Conservation (phyloP, 1,140 invertebrate species). For the Drosophila melanica region DNA sequence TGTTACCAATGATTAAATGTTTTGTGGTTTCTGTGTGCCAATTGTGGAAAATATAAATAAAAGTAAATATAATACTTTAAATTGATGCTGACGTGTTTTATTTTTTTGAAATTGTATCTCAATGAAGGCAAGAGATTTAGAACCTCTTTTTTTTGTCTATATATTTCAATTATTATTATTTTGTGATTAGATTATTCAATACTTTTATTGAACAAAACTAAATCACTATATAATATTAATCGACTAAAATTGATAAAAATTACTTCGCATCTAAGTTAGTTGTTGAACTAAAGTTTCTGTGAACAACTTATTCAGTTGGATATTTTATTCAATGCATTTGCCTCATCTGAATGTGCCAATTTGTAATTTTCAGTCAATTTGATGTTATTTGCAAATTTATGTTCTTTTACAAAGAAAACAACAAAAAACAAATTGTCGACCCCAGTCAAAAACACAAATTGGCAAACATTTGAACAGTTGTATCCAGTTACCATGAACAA, state of each 20-base stretch:
- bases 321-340: no score
- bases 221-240: no score
- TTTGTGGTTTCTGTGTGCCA: slow-evolving; percentile 64
- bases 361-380: background rate
- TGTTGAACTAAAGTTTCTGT: no score
- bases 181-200: background rate
- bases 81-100: background rate
- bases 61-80: slow-evolving; percentile 23
- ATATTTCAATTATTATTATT: no score
- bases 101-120: background rate
- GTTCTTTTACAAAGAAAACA: background rate
- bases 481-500: background rate
- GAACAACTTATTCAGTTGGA: no score
- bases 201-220: no score
- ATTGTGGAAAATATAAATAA: slow-evolving; percentile 53
- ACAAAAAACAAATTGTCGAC: background rate
- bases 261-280: no score
- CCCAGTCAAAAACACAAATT: slow-evolving; percentile 13
- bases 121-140: background rate
- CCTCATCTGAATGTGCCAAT: no score
- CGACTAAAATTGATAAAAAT: no score
- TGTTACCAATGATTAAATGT: slow-evolving; percentile 68
- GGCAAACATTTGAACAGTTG: slow-evolving; percentile 1
- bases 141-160: background rate
- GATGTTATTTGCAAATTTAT: background rate